These are phyloP conservation scores for Alcedo quadribrachys DNA, from an alignment of 2,797 vertebrate species.

Conservation along the genomic window DNA sequence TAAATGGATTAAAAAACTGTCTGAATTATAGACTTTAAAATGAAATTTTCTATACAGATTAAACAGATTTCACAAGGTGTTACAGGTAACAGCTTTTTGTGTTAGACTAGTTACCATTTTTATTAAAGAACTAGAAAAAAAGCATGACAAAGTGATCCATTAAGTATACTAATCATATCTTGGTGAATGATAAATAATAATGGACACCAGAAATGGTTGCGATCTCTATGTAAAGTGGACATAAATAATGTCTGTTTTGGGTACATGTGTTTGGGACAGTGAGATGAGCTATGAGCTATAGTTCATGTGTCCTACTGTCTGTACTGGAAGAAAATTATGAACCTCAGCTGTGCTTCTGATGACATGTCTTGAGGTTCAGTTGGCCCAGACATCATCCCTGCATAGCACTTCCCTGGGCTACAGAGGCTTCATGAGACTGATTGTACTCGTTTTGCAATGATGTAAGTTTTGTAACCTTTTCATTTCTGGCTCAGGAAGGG, in stretches of 20 bases:
- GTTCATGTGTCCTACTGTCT: not conserved
- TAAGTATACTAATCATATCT: not conserved
- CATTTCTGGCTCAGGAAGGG: not conserved
- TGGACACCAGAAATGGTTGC: not conserved
- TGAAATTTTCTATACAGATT: not conserved
- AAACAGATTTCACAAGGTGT: not conserved
- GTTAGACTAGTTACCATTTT: not conserved
- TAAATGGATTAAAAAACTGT: not conserved
- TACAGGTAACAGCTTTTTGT: not conserved
- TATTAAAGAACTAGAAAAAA: not conserved
- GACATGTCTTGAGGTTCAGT: not conserved
- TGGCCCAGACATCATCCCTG: not conserved
- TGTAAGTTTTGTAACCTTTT: not conserved
- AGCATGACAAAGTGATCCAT: not conserved
- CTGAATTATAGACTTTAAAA: constrained; percentile 18
- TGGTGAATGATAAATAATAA: not conserved
- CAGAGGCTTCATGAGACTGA: not conserved
- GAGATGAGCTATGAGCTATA: not conserved
- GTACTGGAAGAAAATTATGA: not conserved
- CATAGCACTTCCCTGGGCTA: not conserved
- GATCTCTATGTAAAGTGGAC: not conserved
- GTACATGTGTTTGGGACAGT: not conserved
- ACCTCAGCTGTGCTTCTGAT: not conserved
- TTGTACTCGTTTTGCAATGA: not conserved
- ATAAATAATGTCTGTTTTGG: not conserved